Base-by-base conservation (phyloP, 2,797 vertebrate species). In the Mionectes olivaceus region DNA sequence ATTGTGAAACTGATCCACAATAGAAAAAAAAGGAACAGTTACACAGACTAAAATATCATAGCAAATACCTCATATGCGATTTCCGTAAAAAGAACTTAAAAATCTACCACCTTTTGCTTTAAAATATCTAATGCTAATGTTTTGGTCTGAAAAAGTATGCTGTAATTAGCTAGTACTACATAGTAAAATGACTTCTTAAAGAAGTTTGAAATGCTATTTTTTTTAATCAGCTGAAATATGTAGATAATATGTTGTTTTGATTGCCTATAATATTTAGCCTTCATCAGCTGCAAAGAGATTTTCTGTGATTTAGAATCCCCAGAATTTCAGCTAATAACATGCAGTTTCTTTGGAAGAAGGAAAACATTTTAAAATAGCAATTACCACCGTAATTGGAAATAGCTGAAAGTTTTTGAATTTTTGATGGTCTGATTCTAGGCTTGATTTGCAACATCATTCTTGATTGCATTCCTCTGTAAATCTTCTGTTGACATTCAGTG, bases 291-390 rank as follows among this genome's bases (percentile, higher is more conserved):
- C 67, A 75, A 83, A 97, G 95, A 95, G 90, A 94, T 97, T 97
- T 76, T 69, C 96, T 95, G 96, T 97, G 97, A 98, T 97, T 97
- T 97, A 96, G 93, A 98, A 96, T 87, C 92, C 83, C 81, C 92
- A 94, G 92, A 97, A 97, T 97, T 97, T 98, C 96, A 97, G 73
- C 86, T 97, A 97, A 97, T 46, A 68, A 96, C 96, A 95, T 24
- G 70, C 82, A 94, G 85, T 95, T 98, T 97, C 97, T 96, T 87
- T 91, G 92, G 87, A 97, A 97, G 92, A 97, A 97, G 95, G 77
- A 97, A 97, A 98, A 98, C 96, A 97, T 97, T 96, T 97, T 97
- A 97, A 98, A 98, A 98, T 96, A 97, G 96, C 97, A 98, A 97
- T 98, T 98, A 98, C 95, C 82, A 78, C 92, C 2, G 9, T 97